phyloP scores from a whole-genome alignment of 2,888 invertebrate species.

The Drosophila nigritarsus region DNA sequence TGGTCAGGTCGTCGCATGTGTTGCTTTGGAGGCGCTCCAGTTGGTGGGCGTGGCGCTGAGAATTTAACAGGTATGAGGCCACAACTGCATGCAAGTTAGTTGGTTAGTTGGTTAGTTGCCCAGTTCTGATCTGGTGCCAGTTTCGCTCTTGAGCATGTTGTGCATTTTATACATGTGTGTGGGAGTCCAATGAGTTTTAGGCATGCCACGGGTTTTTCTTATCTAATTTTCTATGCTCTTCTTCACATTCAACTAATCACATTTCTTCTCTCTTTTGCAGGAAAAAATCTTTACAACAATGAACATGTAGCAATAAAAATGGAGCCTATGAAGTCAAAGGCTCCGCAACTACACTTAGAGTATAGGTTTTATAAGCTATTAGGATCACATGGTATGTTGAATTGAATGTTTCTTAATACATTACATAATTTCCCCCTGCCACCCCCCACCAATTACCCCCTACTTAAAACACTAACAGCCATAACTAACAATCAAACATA shows the following conservation, averaged over 20 bases:
- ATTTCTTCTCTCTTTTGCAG: conserved; percentile 86
- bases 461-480: conserved; percentile 35
- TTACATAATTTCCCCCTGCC: conserved; percentile 3
- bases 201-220: conserved; percentile 34
- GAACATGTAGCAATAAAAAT: conserved; percentile 99
- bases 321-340: conserved; percentile 99
- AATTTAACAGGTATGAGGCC: conserved; percentile 56
- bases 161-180: conserved; percentile 15
- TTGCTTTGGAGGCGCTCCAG: conserved; percentile 73
- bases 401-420: conserved; percentile 34
- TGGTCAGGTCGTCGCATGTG: conserved; percentile 83
- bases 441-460: neutral
- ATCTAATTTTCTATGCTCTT: neutral
- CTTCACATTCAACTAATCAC: conserved; percentile 5
- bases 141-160: conserved; percentile 52
- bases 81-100: conserved; percentile 47
- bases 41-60: conserved; percentile 67
- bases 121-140: neutral
- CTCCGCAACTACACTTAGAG: conserved; percentile 99
- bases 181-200: conserved; percentile 35
- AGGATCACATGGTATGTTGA: conserved; percentile 95
- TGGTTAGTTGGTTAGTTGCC: conserved; percentile 17
- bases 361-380: conserved; percentile 99
- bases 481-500: conserved; percentile 23
- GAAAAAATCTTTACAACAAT: conserved; percentile 99